Percentiles rank a stretch among this genome's conserved stretches.
Conservation (phyloP, 2,888 invertebrate species). For the Pseudococcus viburni region DNA sequence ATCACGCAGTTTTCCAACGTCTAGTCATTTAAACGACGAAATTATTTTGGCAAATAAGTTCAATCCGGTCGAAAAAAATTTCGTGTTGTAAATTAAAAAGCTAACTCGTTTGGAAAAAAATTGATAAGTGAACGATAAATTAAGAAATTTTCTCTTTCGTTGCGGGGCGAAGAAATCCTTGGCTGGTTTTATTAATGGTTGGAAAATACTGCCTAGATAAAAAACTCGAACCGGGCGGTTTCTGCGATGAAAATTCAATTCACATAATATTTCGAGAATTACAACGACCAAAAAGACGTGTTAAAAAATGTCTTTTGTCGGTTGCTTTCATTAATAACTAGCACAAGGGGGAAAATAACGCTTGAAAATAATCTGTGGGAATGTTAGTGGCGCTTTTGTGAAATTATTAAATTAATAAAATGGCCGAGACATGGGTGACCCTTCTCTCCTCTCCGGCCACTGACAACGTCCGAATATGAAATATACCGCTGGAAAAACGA, state of each 20-base stretch:
- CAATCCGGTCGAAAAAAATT: not conserved
- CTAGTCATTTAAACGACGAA: not conserved
- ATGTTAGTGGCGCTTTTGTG: conserved; percentile 29
- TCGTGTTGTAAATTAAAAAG: not conserved
- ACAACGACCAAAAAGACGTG: conserved; percentile 2
- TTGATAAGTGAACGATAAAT: conserved; percentile 23
- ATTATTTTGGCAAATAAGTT: conserved; percentile 1
- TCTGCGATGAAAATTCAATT: conserved; percentile 19
- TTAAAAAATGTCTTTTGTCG: conserved; percentile 29
- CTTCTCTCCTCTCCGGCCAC: too few relatives aligned
- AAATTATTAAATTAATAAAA: conserved; percentile 40
- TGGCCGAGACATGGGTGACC: not conserved
- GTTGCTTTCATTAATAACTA: conserved; percentile 7
- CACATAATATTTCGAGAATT: conserved; percentile 19
- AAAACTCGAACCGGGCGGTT: not conserved
- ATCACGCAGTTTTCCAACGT: too few relatives aligned
- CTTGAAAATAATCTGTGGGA: conserved; percentile 18
- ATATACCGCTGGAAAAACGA: too few relatives aligned
- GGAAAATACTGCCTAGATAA: not conserved
- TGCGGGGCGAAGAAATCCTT: not conserved
- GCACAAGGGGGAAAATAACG: not conserved
- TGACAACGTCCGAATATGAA: too few relatives aligned
- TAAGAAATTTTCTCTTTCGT: not conserved
- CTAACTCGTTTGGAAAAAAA: not conserved
- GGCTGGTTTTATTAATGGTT: not conserved